Base-by-base conservation (phyloP, 2,797 vertebrate species). In the Poeciliopsis paucimaculata region DNA sequence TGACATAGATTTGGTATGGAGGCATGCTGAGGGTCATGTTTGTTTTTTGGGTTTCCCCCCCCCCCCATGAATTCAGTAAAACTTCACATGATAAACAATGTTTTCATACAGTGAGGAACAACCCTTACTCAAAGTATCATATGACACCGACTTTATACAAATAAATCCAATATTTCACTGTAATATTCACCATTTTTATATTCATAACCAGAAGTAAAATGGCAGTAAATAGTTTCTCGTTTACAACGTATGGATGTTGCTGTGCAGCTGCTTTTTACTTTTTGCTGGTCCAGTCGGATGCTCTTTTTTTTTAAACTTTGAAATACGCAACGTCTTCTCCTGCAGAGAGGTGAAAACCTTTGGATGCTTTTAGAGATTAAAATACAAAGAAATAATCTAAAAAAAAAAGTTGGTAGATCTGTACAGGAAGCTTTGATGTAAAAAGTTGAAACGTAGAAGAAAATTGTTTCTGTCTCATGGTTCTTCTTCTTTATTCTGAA, bases 161-260 rank as follows among this genome's bases (percentile, higher is more conserved):
- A 86, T 82, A 88, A 83, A 79, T 82, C 82, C 26, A 6, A 87
- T 84, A 84, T 82, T 73, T 87, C 82, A 88, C 80, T 81, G 82
- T 73, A 80, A 77, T 85, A 89, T 88, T 91, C 89, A 89, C 83
- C 88, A 89, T 91, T 90, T 91, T 91, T 93, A 89, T 87, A 88
- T 79, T 68, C 64, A 92, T 88, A 84, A 87, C 45, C 72, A 86
- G 82, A 80, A 77, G 76, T 77, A 73, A 85, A 88, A 79, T 10
- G 26, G 31, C 72, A 73, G 81, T 74, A 86, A 80, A 77, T 84
- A 75, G 46, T 85, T 90, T 79, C 41, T 34, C 31, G 75, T 85
- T 84, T 75, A 78, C 73, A 83, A 71, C 71, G 81, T 81, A 75
- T 31, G 23, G 84, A 85, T 84, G 72, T 49, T 62, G 78, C 80